These are phyloP conservation scores for Cariama cristata DNA, from an alignment of 2,113 vertebrate species.

Conservation along the genomic window DNA sequence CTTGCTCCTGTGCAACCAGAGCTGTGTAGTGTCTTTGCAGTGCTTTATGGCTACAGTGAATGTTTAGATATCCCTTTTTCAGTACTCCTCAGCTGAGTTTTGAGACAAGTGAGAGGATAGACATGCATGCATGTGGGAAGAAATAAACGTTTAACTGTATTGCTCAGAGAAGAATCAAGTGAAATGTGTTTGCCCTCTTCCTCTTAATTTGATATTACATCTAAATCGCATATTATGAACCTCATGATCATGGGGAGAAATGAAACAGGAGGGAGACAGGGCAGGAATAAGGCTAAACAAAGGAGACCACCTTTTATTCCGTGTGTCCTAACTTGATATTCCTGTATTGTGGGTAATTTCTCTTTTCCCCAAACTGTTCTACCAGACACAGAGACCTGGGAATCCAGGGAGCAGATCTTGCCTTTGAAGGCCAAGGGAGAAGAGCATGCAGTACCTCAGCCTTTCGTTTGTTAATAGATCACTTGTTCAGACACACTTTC, in stretches of 20 bases:
- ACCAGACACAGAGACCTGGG: not conserved
- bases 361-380: not conserved
- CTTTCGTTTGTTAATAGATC: not conserved
- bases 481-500: not conserved
- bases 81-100: not conserved
- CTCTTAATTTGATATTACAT: not conserved
- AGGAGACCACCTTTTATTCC: not conserved
- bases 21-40: not conserved
- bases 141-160: not conserved
- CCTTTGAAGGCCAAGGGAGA: not conserved
- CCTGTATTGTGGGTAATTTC: not conserved
- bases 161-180: not conserved
- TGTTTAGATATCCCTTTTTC: not conserved
- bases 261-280: not conserved
- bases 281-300: not conserved
- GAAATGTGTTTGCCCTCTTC: not conserved
- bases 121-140: not conserved
- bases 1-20: not conserved
- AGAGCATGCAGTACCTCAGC: not conserved
- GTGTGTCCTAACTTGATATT: not conserved
- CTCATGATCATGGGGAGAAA: not conserved
- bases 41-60: not conserved
- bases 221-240: not conserved
- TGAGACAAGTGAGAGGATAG: not conserved
- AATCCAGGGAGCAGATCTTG: not conserved